Base-by-base conservation (phyloP, 2,113 vertebrate species). In the Pelmatolapia mariae region DNA sequence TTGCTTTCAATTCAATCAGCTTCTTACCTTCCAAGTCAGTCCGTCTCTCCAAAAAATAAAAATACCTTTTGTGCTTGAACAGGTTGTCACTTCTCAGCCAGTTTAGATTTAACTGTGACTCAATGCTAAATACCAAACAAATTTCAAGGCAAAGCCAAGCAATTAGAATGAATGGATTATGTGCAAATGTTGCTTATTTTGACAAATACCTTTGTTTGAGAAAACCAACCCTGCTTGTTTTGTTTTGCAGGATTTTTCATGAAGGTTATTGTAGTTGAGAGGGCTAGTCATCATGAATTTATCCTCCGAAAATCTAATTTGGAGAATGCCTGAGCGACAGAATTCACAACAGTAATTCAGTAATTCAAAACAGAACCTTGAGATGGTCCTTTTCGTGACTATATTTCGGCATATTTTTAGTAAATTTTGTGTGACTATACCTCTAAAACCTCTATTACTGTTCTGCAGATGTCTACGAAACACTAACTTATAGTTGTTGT, bases 1-100 rank as follows among this genome's bases (percentile, higher is more conserved):
- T 94, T 89, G 56, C 82, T 82, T 87, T 83, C 61, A 89, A 43
- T 73, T 90, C 84, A 91, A 86, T 94, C 88, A 83, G 66, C 52
- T 12, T 53, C 33, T 84, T 82, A 54, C 79, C 78, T 57, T 84
- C 31, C 10, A 73, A 83, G 24, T 86, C 78, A 19, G 57, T 84
- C 15, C 2, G 16, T 36, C 89, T 81, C 45, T 52, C 47, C 10
- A 57, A 85, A 88, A 83, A 83, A 26, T 53, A 56, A 26, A 82
- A 89, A 57, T 45, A 82, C 31, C 61, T 79, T 84, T 82, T 78
- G 52, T 56, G 80, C 56, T 84, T 19, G 22, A 86, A 82, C 68
- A 84, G 84, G 73, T 82, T 89, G 82, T 92, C 86, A 88, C 61
- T 80, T 73, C 19, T 29, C n/a, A 79, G 76, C 26, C 73, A 78